Percentiles rank a stretch among this genome's conserved stretches.
phyloP scores from a whole-genome alignment of 2,797 vertebrate species.

The Schizothorax lantsangensis region DNA sequence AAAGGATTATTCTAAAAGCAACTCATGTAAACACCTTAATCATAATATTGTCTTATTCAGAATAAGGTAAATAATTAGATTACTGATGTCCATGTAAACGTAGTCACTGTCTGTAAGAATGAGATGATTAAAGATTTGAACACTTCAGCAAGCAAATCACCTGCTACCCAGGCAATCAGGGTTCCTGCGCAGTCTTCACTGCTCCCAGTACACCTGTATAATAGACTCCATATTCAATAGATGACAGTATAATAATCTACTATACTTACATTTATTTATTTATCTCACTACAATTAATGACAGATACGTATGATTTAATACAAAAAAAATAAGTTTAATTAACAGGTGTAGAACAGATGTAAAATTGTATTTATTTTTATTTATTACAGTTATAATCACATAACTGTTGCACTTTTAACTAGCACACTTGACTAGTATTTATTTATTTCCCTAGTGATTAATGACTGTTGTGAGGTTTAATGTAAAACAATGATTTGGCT shows the following conservation, averaged over 20 bases:
- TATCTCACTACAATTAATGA: constrained; percentile 11
- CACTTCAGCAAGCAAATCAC: constrained; percentile 55
- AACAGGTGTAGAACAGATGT: not conserved
- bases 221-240: not conserved
- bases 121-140: constrained; percentile 50
- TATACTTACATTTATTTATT: not conserved
- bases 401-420: not conserved
- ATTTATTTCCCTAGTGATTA: not conserved
- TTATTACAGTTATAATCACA: not conserved
- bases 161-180: constrained; percentile 44
- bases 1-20: too few species aligned
- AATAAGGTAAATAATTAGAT: too few species aligned
- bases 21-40: too few species aligned
- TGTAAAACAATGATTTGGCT: not conserved
- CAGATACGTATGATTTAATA: not conserved
- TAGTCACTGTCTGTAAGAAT: constrained; percentile 37
- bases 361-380: not conserved
- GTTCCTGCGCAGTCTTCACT: not conserved
- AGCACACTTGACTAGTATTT: not conserved
- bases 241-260: not conserved
- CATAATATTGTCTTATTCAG: too few species aligned
- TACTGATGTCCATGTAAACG: too few species aligned
- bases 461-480: not conserved
- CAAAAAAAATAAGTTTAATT: not conserved
- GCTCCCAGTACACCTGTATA: constrained; percentile 5